Evolutionary conservation across 1,140 invertebrate species (phyloP).

Genomic region (Ladona fulva): DNA sequence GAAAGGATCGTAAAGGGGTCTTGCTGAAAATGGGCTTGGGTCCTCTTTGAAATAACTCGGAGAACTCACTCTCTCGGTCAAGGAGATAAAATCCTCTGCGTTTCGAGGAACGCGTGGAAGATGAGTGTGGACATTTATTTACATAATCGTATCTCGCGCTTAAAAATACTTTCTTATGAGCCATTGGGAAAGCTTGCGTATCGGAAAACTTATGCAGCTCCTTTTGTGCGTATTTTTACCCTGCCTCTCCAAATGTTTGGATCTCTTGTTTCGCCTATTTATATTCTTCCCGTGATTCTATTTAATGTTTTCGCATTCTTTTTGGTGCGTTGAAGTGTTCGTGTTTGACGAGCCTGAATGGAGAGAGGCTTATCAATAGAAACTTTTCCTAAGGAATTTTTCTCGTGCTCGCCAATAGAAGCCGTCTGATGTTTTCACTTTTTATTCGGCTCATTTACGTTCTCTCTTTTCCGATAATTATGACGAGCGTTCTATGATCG

Average conservation of each 20-base stretch:
- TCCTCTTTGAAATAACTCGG: background rate
- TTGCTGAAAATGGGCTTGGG: background rate
- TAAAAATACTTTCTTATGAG: background rate
- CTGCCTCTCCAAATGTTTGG: background rate
- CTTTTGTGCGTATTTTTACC: background rate
- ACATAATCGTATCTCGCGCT: slow-evolving; percentile 1
- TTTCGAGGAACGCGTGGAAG: background rate
- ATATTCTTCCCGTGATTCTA: background rate
- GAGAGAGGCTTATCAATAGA: no score
- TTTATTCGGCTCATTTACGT: no score
- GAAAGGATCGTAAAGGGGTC: background rate
- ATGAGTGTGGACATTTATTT: slow-evolving; percentile 3
- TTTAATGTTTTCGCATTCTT: no score
- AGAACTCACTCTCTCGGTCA: background rate
- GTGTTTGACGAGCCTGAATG: no score
- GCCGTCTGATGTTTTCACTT: no score
- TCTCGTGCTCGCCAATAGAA: no score
- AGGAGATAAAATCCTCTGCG: background rate
- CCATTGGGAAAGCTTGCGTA: background rate
- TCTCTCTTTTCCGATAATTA: no score
- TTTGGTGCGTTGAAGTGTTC: no score
- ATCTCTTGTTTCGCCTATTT: background rate
- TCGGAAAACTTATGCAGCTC: background rate
- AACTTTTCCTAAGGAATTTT: no score
- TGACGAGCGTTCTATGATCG: no score